phyloP scores from a whole-genome alignment of 64 coral and sea anemone species.

The Dendronephthya gigantea region DNA sequence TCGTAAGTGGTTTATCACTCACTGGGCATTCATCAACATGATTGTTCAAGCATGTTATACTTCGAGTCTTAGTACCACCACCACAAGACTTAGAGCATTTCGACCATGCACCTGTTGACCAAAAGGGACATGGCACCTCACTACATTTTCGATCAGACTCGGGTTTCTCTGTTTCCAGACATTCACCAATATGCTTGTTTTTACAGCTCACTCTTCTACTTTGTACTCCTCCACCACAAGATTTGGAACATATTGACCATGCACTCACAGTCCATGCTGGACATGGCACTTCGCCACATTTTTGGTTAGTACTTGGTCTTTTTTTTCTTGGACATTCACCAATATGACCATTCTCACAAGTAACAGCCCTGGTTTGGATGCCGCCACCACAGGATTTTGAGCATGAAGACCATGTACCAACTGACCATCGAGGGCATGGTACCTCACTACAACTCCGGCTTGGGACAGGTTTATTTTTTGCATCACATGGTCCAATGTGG shows the following conservation, averaged over 20 bases:
- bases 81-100: slow-evolving; percentile 4
- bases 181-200: background rate
- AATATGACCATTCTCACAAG: background rate
- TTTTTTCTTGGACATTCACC: background rate
- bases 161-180: background rate
- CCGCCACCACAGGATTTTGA: background rate
- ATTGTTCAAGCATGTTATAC: background rate
- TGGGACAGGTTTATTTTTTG: background rate
- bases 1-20: background rate
- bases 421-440: background rate
- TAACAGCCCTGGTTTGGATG: background rate
- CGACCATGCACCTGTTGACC: background rate
- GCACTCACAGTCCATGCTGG: background rate
- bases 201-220: background rate
- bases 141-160: background rate
- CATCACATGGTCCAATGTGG: background rate
- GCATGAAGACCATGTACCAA: background rate
- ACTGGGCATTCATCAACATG: background rate
- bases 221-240: background rate
- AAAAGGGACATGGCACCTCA: background rate
- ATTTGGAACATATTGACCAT: background rate
- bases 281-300: background rate
- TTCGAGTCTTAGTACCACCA: background rate
- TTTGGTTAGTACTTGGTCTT: background rate
- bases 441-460: background rate